Evolutionary conservation across 1,140 invertebrate species (phyloP).

Genomic region (Tetramorium alpestre): DNA sequence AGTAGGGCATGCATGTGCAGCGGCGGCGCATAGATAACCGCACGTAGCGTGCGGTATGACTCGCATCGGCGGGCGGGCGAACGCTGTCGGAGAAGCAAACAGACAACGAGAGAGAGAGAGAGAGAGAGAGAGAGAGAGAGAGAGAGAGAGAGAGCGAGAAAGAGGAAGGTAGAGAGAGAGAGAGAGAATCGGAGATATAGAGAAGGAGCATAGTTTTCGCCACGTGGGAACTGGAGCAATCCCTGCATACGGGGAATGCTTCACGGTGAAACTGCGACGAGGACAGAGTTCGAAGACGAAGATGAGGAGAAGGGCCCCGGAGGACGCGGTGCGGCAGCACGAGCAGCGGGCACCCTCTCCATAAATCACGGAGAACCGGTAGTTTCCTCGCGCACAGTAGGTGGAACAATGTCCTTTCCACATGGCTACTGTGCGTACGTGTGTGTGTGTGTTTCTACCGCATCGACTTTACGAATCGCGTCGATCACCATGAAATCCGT

Average conservation of each 20-base stretch:
- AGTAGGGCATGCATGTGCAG: slow-evolving; percentile 58
- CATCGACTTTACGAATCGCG: slow-evolving; percentile 38
- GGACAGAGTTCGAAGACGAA: slow-evolving; percentile 62
- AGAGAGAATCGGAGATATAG: slow-evolving; percentile 1
- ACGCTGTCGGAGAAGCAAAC: slow-evolving; percentile 43
- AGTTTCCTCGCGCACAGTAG: slow-evolving; percentile 72
- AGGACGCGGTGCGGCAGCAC: slow-evolving; percentile 55
- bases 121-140: slow-evolving; percentile 21
- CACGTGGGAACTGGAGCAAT: slow-evolving; percentile 74
- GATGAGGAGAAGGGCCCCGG: slow-evolving; percentile 62
- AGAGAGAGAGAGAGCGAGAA: neutral
- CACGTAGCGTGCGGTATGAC: slow-evolving; percentile 47
- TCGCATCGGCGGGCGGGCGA: slow-evolving; percentile 42
- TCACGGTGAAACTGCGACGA: slow-evolving; percentile 56
- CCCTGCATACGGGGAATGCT: slow-evolving; percentile 73
- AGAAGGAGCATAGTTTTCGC: slow-evolving; percentile 57
- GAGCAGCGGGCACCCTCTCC: slow-evolving; percentile 65
- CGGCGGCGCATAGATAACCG: slow-evolving; percentile 53
- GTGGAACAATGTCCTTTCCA: slow-evolving; percentile 72
- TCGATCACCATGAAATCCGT: slow-evolving; percentile 33
- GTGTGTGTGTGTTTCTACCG: neutral
- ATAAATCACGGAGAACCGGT: slow-evolving; percentile 70
- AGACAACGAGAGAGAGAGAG: slow-evolving; percentile 40
- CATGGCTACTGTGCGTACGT: slow-evolving; percentile 59
- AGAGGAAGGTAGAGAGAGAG: neutral